Evolutionary conservation across 2,113 vertebrate genomes (phyloP).

Genomic region (Sigmodon hispidus): DNA sequence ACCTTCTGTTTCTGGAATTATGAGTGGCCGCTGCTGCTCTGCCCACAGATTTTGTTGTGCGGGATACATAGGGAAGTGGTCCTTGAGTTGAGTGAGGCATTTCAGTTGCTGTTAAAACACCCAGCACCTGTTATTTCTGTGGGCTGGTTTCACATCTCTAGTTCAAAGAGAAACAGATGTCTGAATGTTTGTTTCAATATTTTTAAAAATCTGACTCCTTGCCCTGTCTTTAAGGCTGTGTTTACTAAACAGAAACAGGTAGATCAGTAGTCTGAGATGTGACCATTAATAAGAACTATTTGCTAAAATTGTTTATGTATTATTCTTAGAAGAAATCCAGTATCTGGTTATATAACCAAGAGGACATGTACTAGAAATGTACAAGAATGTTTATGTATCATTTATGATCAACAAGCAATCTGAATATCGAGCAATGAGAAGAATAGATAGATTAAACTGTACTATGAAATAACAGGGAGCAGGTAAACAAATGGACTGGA

Average conservation of each 20-base stretch:
- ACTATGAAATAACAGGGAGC: neutral
- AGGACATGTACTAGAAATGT: neutral
- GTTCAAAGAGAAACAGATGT: slow-evolving; percentile 84
- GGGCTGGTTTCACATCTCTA: slow-evolving; percentile 79
- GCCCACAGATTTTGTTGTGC: slow-evolving; percentile 17
- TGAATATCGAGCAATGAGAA: neutral
- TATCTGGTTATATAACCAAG: neutral
- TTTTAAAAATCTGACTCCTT: slow-evolving; percentile 54
- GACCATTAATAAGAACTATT: slow-evolving; percentile 42
- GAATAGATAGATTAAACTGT: neutral
- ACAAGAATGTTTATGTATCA: neutral
- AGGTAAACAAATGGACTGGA: neutral
- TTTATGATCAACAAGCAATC: neutral
- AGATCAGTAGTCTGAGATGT: slow-evolving; percentile 65
- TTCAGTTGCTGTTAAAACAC: slow-evolving; percentile 76
- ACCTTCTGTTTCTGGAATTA: slow-evolving; percentile 29
- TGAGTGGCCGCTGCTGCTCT: neutral
- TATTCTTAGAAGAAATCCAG: slow-evolving; percentile 69
- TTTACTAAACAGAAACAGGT: slow-evolving; percentile 84
- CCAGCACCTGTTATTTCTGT: slow-evolving; percentile 80
- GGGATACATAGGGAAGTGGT: slow-evolving; percentile 57
- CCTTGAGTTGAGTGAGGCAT: slow-evolving; percentile 60
- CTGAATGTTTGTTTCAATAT: slow-evolving; percentile 68
- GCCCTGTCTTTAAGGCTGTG: slow-evolving; percentile 76
- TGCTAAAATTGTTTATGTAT: slow-evolving; percentile 43